Percentiles rank a stretch among this genome's conserved stretches.
Evolutionary conservation across 2,797 vertebrate species (phyloP).

Genomic region (Monodelphis domestica): DNA sequence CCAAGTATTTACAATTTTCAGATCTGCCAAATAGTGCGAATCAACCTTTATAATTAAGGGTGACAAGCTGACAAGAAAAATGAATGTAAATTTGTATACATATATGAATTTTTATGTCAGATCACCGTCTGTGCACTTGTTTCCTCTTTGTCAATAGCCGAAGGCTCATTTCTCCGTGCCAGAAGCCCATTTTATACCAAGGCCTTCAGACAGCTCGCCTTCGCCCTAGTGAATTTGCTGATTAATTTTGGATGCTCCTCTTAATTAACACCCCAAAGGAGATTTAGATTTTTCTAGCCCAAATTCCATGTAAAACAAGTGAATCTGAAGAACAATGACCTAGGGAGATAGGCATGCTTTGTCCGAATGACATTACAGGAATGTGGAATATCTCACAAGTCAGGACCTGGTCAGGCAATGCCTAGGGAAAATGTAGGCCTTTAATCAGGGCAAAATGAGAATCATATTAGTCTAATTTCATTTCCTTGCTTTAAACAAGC

Average conservation of each 20-base stretch:
- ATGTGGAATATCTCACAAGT: constrained; percentile 89
- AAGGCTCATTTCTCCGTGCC: constrained; percentile 93
- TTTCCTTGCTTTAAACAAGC: constrained; percentile 92
- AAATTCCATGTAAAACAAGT: constrained; percentile 90
- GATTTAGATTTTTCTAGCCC: constrained; percentile 93
- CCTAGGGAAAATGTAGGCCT: constrained; percentile 94
- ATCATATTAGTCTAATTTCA: constrained; percentile 96
- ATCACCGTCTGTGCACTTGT: constrained; percentile 94
- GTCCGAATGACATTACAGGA: constrained; percentile 95
- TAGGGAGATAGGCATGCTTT: constrained; percentile 92
- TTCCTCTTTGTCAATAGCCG: constrained; percentile 94
- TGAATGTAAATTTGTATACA: constrained; percentile 97
- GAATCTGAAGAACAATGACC: constrained; percentile 95
- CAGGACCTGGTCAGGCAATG: constrained; percentile 91
- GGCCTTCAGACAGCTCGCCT: constrained; percentile 98
- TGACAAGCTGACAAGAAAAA: constrained; percentile 99
- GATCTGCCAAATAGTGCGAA: constrained; percentile 93
- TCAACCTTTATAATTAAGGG: constrained; percentile 99
- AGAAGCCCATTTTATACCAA: constrained; percentile 90
- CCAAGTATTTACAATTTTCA: constrained; percentile 90
- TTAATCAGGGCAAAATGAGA: constrained; percentile 95
- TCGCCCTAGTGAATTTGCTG: constrained; percentile 99
- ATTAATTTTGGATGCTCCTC: constrained; percentile 99
- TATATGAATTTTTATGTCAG: constrained; percentile 99
- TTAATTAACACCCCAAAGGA: constrained; percentile 99